Conservation (phyloP, 2,888 invertebrate genomes). For the Cerceris ruficornis region DNA sequence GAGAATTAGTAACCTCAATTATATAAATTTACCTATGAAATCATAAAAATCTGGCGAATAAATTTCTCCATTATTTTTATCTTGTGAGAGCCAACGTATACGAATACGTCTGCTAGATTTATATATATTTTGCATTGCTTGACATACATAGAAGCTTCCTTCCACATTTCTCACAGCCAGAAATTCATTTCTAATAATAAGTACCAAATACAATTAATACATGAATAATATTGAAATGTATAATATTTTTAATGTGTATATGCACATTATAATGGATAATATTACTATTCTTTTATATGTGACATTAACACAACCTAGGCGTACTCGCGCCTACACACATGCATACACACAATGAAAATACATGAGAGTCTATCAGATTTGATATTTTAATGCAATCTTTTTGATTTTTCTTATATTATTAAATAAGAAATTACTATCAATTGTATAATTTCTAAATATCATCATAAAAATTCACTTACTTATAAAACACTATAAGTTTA, state of each 20-base stretch:
- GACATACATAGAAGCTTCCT: constrained; percentile 94
- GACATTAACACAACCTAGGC: background rate
- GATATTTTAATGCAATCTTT: too few species aligned
- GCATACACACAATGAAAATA: background rate
- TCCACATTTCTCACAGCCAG: constrained; percentile 95
- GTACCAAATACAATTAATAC: constrained; percentile 54
- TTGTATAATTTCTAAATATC: constrained; percentile 8
- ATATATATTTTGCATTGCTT: constrained; percentile 95
- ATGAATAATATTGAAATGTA: background rate
- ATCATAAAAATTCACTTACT: constrained; percentile 83
- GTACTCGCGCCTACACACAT: background rate
- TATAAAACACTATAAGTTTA: constrained; percentile 93
- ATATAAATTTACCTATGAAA: constrained; percentile 86
- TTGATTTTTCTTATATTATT: too few species aligned
- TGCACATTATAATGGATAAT: constrained; percentile 7
- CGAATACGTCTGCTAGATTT: constrained; percentile 92
- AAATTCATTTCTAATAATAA: constrained; percentile 89
- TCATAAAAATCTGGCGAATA: constrained; percentile 96
- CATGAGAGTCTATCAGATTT: too few species aligned
- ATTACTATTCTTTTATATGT: constrained; percentile 14
- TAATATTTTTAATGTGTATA: background rate
- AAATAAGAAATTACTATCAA: constrained; percentile 20
- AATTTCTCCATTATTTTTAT: constrained; percentile 87
- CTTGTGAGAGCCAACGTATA: constrained; percentile 94
- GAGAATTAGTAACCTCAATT: too few species aligned